Evolutionary conservation across 2,797 vertebrate genomes (phyloP), one percentile per base, ranked within the genome.

Genomic region (Graptemys geographica): DNA sequence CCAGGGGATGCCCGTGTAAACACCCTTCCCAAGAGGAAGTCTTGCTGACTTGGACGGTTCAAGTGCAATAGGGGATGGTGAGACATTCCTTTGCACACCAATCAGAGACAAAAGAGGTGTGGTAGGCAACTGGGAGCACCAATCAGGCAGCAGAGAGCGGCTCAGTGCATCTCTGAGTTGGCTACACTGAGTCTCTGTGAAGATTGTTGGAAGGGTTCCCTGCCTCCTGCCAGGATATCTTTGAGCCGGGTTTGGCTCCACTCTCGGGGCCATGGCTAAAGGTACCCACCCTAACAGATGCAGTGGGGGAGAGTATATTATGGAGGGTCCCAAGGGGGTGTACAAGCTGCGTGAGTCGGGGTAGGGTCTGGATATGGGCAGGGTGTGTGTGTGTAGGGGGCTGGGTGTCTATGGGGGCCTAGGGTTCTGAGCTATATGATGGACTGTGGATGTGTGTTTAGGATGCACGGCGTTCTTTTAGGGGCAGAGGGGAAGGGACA

Each of bases 231-330:
- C 12, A 65, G 62, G 33, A 1, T 28, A 7, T n/a, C 16, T 53
- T 55, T 23, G 53, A 37, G 7, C 49, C 8, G 2, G 52, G 52
- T 25, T 44, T 23, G 18, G 15, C 11, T 57, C 65, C 16, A 28
- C 87, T 81, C 11, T 44, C 25, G 19, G 76, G 4, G 47, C 7
- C 57, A 96, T 95, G 97, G 95, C 95, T 3, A 94, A 94, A 97
- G 95, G 95, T 96, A 85, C 49, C 18, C 49, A 53, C 8, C 47
- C 8, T 37, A 16, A 19, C 7, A 33, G 27, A 16, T 11, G 9
- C 27, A 37, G 33, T 25, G 5, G 33, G 57, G 9, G 15, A 62
- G 31, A 15, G 59, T 62, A 33, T 33, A 31, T 62, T 57, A 33
- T 62, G 59, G 31, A 62, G 4, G 7, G 31, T 33, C 15, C 19